phyloP scores from a whole-genome alignment of 2,888 invertebrate genomes.

The Ptycholaimellus sp. region DNA sequence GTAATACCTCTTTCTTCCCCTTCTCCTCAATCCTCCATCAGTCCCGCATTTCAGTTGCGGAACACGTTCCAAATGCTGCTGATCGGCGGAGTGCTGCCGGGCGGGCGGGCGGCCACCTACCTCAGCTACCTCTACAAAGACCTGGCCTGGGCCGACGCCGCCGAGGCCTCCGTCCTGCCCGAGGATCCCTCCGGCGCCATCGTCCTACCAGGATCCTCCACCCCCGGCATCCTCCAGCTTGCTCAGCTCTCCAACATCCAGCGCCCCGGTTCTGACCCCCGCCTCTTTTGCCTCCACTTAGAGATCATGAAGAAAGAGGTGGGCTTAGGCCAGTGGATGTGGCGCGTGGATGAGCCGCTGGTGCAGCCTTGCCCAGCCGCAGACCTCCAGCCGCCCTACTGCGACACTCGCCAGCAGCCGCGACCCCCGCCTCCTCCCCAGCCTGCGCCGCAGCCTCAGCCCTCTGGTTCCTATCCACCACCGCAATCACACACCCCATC shows the following conservation, averaged over 20 bases:
- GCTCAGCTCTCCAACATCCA: constrained; percentile 18
- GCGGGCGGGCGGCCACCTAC: constrained; percentile 15
- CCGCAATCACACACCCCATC: too few relatives aligned
- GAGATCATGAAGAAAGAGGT: too few relatives aligned
- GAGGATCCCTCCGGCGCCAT: constrained; percentile 15
- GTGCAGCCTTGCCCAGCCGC: constrained; percentile 15
- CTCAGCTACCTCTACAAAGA: constrained; percentile 18
- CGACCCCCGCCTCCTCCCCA: too few relatives aligned
- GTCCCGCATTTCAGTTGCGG: constrained; percentile 8
- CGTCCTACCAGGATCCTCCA: constrained; percentile 20
- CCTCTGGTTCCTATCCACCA: too few relatives aligned
- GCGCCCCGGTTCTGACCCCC: constrained; percentile 16
- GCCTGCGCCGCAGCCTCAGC: too few relatives aligned
- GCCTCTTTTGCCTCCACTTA: too few relatives aligned
- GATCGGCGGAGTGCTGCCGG: constrained; percentile 14
- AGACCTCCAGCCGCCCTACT: constrained; percentile 20
- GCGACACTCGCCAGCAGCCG: too few relatives aligned
- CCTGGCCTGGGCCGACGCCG: constrained; percentile 17
- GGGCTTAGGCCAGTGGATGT: constrained; percentile 21
- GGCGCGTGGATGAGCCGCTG: constrained; percentile 14
- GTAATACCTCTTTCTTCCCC: too few relatives aligned
- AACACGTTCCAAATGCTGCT: constrained; percentile 20
- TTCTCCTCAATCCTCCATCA: too few relatives aligned
- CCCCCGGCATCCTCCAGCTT: constrained; percentile 17
- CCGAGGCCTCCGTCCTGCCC: constrained; percentile 22